Evolutionary conservation across 37 sponge, comb jelly and placozoan species (phyloP).

Genomic region (Ephydatia muelleri): DNA sequence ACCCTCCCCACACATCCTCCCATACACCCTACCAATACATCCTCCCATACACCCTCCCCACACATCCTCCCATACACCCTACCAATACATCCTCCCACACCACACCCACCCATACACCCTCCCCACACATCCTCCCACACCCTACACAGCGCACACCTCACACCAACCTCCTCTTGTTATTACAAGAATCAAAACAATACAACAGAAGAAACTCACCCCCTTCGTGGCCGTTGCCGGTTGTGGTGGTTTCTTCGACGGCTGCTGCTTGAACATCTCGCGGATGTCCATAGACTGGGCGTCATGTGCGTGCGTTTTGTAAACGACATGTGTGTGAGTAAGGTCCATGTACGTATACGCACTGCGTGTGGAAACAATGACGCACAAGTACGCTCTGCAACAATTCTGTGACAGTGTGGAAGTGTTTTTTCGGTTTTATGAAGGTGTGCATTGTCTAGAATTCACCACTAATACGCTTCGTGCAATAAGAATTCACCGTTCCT

Average conservation of each 20-base stretch:
- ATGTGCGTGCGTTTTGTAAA: background rate
- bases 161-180: background rate
- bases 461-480: background rate
- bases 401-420: too few relatives aligned
- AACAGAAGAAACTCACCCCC: background rate
- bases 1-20: too few relatives aligned
- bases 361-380: too few relatives aligned
- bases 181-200: background rate
- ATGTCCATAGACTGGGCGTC: conserved; percentile 1
- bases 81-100: too few relatives aligned
- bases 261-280: background rate
- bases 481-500: background rate
- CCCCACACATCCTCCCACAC: background rate
- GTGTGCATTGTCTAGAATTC: background rate
- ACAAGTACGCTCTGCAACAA: too few relatives aligned
- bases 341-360: too few relatives aligned
- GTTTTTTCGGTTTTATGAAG: background rate
- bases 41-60: too few relatives aligned
- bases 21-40: too few relatives aligned
- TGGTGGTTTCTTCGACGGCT: background rate
- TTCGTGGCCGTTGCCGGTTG: background rate
- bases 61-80: too few relatives aligned
- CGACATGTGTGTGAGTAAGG: background rate
- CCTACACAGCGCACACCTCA: background rate
- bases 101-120: too few relatives aligned